Conservation (phyloP, 2,113 vertebrate genomes). For the Holacanthus passer region DNA sequence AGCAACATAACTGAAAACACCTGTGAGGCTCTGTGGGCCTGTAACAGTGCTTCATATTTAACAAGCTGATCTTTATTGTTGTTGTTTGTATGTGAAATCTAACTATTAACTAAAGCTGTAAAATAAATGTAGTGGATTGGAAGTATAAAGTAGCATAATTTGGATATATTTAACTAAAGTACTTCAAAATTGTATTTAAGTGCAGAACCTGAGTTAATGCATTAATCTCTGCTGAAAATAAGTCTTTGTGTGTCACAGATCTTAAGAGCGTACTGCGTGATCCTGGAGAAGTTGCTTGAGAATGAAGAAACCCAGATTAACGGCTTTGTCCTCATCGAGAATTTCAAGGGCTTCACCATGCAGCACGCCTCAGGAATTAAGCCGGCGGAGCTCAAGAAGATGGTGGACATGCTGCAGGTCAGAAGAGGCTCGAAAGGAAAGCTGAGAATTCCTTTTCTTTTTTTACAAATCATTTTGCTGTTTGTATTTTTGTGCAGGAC, state of each 20-base stretch:
- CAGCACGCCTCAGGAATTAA: slow-evolving; percentile 96
- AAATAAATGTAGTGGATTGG: too few species aligned
- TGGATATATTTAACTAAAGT: not conserved
- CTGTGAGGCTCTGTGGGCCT: not conserved
- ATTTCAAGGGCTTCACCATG: slow-evolving; percentile 98
- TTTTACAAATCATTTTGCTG: not conserved
- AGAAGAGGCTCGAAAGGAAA: not conserved
- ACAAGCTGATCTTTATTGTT: not conserved
- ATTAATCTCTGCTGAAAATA: not conserved
- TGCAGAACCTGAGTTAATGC: not conserved
- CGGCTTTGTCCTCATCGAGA: slow-evolving; percentile 97
- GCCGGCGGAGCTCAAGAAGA: slow-evolving; percentile 95
- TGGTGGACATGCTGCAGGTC: slow-evolving; percentile 99
- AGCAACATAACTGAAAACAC: not conserved
- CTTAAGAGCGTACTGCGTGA: slow-evolving; percentile 95
- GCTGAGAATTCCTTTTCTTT: not conserved
- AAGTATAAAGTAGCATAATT: too few species aligned
- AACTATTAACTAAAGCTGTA: too few species aligned
- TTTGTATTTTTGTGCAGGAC: slow-evolving; percentile 83
- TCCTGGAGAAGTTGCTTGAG: slow-evolving; percentile 95
- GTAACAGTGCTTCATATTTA: not conserved
- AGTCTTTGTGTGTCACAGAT: slow-evolving; percentile 81
- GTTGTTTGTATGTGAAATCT: too few species aligned
- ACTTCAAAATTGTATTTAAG: not conserved
- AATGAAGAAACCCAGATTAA: slow-evolving; percentile 99